phyloP scores from a whole-genome alignment of 2,797 vertebrate genomes.

The Silurus aristotelis region DNA sequence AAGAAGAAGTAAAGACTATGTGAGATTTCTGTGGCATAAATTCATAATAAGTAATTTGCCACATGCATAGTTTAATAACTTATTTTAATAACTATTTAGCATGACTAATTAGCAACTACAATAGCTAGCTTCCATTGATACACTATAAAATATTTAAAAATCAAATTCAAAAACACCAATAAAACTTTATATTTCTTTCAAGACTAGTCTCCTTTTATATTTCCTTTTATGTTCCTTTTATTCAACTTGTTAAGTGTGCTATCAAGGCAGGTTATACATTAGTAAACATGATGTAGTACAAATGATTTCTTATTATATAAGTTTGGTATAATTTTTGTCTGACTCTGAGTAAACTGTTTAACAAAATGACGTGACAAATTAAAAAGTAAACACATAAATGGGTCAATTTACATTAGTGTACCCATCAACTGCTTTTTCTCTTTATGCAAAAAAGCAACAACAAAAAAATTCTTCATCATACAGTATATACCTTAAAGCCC shows the following conservation, averaged over 20 bases:
- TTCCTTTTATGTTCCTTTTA: not conserved
- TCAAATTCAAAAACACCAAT: constrained; percentile 1
- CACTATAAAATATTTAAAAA: constrained; percentile 31
- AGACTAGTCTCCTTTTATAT: not conserved
- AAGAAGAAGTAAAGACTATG: too few relatives aligned
- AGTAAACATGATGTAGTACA: constrained; percentile 15
- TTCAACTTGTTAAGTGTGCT: not conserved
- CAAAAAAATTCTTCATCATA: not conserved
- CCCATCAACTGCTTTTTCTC: not conserved
- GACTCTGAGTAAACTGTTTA: not conserved
- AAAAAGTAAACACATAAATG: not conserved
- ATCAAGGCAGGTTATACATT: not conserved
- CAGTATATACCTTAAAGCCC: not conserved
- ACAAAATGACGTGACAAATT: constrained; percentile 6
- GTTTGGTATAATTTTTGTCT: not conserved
- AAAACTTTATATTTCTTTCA: not conserved
- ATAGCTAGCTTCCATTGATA: constrained; percentile 26
- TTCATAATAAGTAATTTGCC: constrained; percentile 13
- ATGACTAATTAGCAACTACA: constrained; percentile 32
- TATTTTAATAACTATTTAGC: constrained; percentile 27
- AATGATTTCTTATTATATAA: constrained; percentile 2
- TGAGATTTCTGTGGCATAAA: not conserved
- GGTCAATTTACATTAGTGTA: constrained; percentile 4
- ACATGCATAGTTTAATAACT: constrained; percentile 19
- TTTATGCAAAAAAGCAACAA: not conserved